Base-by-base conservation (phyloP, 2,888 invertebrate species). In the Lochmaea crataegi region DNA sequence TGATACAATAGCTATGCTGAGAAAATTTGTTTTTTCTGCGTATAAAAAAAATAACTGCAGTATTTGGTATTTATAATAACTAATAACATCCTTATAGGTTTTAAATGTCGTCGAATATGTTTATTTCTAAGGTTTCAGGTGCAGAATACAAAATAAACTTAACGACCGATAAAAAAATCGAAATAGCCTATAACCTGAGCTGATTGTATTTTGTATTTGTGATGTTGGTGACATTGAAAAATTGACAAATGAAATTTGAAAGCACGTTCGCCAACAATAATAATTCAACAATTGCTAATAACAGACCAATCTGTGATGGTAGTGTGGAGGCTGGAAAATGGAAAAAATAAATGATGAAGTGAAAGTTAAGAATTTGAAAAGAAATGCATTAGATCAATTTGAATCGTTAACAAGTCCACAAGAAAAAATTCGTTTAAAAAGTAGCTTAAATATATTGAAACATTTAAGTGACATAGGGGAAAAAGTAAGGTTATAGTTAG, bases 361-460 rank as follows among this genome's bases (percentile, higher is more conserved):
- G 65, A 63, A 77, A 10, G 78, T 78, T 76, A 80, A 80, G 74
- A 83, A 84, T 82, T 73, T 82, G 48, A 82, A 80, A 74, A 83
- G 83, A 51, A 85, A 86, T 32, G 82, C 88, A 68, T 82, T 89
- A 41, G 88, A 89, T 75, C 85, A 84, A 77, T 90, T 89, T 80
- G 79, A 85, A 1, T 86, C 87, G 78, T 79, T 89, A 65, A 83
- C 83, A 11, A 83, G 84, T 57, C 84, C 85, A 63, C 84, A 86
- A 6, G 86, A 86, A 65, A 83, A 84, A 61, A 80, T 85, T 0
- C 85, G 89, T 71, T 69, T 88, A 9, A 85, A 87, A 73, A 87
- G 86, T 72, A 87, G 86, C 32, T 71, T 85, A 7, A 80, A 82
- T 73, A 80, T 90, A 66, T 73, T 89, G 22, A 85, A 85, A 76